Base-by-base conservation (phyloP, 2,888 invertebrate species). In the Phortica okadai region DNA sequence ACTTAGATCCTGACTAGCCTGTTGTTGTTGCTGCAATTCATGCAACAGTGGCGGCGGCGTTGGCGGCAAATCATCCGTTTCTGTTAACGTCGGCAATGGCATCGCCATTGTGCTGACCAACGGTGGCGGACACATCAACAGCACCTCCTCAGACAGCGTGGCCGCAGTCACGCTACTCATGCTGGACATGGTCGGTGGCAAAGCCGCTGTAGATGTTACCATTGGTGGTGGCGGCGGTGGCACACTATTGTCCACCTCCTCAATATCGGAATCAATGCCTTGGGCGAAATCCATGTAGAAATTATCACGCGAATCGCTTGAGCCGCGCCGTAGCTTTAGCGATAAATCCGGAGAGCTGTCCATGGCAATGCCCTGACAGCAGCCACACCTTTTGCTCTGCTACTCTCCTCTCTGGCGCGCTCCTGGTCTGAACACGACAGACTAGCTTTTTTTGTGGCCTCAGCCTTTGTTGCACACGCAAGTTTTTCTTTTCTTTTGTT, bases 231-330 rank as follows among this genome's bases (percentile, higher is more conserved):
- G 82, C 54, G 82, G 81, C 16, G 81, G 80, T 90, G 92, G 79
- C 91, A 92, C 92, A 75, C 95, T 95, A 67, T 95, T 95, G 75
- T 94, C 93, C 89, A 96, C 96, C 92, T 96, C 96, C 91, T 96
- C 96, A 87, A 96, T 97, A 90, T 97, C 97, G 25, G 96, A 96
- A 92, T 97, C 97, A 90, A 97, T 97, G 78, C 97, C 97, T 92
- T 96, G 96, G 87, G 96, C 97, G 90, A 97, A 96, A 92, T 97
- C 96, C 96, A 97, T 96, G 89, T 97, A 97, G 91, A 96, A 97
- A 75, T 96, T 96, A 91, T 97, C 97, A 81, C 96, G 93, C 54
- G 97, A 97, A 92, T 96, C 97, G 90, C 96, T 96, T 56, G 96
- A 96, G 74, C 96, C 96, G 77, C 96, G 94, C 84, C 97, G 94